Conservation (phyloP, 2,113 vertebrate species). For the Isichthys henryi region DNA sequence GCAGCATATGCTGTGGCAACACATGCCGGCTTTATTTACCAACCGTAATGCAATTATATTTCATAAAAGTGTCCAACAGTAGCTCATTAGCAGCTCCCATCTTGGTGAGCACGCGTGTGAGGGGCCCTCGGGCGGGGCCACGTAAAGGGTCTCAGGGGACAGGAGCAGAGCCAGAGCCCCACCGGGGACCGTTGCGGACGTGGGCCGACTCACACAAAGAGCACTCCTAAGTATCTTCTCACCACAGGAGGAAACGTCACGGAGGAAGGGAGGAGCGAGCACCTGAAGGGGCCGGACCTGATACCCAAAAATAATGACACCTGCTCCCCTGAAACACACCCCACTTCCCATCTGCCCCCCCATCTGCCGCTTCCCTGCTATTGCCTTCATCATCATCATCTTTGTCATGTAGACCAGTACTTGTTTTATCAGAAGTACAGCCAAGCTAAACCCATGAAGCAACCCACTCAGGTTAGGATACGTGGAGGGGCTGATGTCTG, state of each 20-base stretch:
- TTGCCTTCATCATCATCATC: slow-evolving; percentile 23
- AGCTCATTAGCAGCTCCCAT: slow-evolving; percentile 86
- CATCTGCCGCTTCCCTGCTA: neutral
- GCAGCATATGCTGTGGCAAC: slow-evolving; percentile 83
- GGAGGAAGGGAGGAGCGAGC: slow-evolving; percentile 31
- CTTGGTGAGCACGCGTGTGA: slow-evolving; percentile 53
- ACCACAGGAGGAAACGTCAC: slow-evolving; percentile 44
- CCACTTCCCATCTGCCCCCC: neutral
- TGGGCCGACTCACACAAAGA: slow-evolving; percentile 27
- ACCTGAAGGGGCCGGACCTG: slow-evolving; percentile 40
- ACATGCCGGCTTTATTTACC: slow-evolving; percentile 90
- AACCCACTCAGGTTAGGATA: neutral
- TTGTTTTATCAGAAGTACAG: slow-evolving; percentile 20
- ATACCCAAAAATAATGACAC: slow-evolving; percentile 43
- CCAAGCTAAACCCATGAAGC: neutral
- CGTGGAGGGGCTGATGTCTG: slow-evolving; percentile 23
- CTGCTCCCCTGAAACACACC: slow-evolving; percentile 34
- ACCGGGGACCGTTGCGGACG: neutral
- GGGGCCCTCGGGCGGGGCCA: slow-evolving; percentile 49
- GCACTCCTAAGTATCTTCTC: slow-evolving; percentile 34
- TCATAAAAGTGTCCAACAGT: slow-evolving; percentile 95
- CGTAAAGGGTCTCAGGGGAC: slow-evolving; percentile 29
- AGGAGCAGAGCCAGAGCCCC: neutral
- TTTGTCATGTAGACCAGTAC: slow-evolving; percentile 33
- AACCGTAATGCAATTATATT: slow-evolving; percentile 89